A percentile compares a stretch with the other conserved stretches of the same genome.
Conservation (phyloP, 2,113 vertebrate species). For the Trochalopteron elliotii region DNA sequence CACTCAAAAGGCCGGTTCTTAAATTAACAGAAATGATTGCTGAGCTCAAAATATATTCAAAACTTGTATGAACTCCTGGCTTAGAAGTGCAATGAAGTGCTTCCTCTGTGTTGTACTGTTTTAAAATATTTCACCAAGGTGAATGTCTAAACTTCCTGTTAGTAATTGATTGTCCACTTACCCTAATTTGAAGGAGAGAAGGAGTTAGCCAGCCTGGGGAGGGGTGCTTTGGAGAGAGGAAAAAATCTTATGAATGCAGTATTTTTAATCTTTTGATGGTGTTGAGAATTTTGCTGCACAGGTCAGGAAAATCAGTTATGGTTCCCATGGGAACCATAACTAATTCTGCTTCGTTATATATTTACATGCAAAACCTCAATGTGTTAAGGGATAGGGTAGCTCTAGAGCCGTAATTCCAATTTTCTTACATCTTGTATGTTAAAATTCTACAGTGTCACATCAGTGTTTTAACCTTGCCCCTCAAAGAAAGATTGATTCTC, state of each 20-base stretch:
- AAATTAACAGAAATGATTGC: background rate
- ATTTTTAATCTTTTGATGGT: constrained; percentile 27
- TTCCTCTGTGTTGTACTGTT: background rate
- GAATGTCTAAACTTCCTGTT: background rate
- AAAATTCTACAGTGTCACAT: background rate
- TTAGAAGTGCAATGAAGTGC: background rate
- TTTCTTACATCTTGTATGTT: background rate
- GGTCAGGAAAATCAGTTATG: constrained; percentile 59
- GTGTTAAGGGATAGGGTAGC: background rate
- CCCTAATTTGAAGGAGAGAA: background rate
- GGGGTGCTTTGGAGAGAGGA: background rate
- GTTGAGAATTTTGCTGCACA: constrained; percentile 25
- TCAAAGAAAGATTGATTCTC: background rate
- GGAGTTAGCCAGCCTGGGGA: background rate
- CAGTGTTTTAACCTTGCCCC: background rate
- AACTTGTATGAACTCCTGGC: background rate
- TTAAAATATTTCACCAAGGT: background rate
- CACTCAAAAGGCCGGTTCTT: background rate
- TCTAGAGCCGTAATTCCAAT: background rate
- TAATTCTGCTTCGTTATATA: constrained; percentile 33
- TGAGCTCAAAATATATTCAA: background rate
- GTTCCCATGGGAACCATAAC: constrained; percentile 66
- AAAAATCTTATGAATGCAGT: background rate
- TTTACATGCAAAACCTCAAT: constrained; percentile 28
- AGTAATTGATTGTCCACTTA: background rate